Evolutionary conservation across 2,888 invertebrate genomes (phyloP), one percentile per base, ranked within the genome.

Genomic region (Tanypteryx hageni): DNA sequence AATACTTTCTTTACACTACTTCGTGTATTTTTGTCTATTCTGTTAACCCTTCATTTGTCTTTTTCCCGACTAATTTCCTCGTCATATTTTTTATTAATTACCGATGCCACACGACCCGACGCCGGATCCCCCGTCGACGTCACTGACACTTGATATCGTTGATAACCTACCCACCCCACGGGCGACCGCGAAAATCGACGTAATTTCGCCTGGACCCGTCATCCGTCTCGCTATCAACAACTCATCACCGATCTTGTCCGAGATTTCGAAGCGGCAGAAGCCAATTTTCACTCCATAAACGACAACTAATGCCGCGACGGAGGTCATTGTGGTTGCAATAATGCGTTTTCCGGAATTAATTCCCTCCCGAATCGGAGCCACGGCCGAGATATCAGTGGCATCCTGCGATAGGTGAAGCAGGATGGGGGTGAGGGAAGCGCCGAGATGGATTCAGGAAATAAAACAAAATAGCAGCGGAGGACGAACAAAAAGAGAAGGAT

Each of bases 231-330:
- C 76, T 27, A 27, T 76, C 76, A 76, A 76, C 27, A 58, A 61
- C 61, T 86, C 59, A 16, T 83, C 56, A 18, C 44, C 16, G 56
- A 44, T 18, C 83, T 83, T 56, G 57, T 57, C 76, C 7, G n/a
- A 13, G 16, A 44, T 27, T 57, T 57, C 2, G 31, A 64, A 44
- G 4, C 31, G 3, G 31, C 86, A 18, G 61, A 64, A 89, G 89
- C 44, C 64, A 89, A 89, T 89, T 89, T 89, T 44, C 89, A 64
- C 89, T 44, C 89, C 89, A 89, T 89, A 89, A 89, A 89, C 44
- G 68, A 64, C 89, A n/a, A 59, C 18, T 18, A 89, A n/a, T 64
- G 89, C 64, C 44, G 31, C 16, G 83, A 44, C 44, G 83, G 16
- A 22, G 22, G 85, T 14, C 56, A 14, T 64, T 13, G 89, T 44